Evolutionary conservation across 2,113 vertebrate species (phyloP).

Genomic region (Pseudois nayaur): DNA sequence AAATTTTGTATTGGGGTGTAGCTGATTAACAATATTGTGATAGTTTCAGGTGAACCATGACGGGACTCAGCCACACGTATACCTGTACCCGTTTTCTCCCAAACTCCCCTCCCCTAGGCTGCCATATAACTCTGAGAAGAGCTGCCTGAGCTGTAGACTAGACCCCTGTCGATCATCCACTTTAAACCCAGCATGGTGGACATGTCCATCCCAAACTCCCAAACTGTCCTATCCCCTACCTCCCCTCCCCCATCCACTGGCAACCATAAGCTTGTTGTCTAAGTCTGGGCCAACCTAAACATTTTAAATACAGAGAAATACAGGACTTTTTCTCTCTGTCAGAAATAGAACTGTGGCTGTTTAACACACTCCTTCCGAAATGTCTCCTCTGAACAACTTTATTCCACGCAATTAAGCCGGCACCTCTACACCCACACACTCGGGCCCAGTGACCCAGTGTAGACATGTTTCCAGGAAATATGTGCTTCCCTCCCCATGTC

Average conservation of each 20-base stretch:
- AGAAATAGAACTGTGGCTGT: neutral
- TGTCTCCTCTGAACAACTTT: neutral
- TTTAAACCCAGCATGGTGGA: neutral
- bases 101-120: neutral
- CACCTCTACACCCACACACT: fast-evolving
- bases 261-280: neutral
- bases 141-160: fast-evolving
- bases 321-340: neutral
- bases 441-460: neutral
- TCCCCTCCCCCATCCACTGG: neutral
- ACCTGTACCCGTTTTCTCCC: neutral
- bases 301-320: neutral
- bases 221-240: neutral
- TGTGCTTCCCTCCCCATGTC: fast-evolving
- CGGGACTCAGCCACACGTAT: fast-evolving
- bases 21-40: neutral
- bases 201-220: neutral
- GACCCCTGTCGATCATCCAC: neutral
- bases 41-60: neutral
- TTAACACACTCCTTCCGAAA: neutral
- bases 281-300: neutral
- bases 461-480: neutral
- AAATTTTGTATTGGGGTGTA: neutral
- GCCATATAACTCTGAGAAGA: neutral
- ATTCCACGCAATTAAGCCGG: neutral